Evolutionary conservation across 2,113 vertebrate species (phyloP).

Genomic region (Apodemus sylvaticus): DNA sequence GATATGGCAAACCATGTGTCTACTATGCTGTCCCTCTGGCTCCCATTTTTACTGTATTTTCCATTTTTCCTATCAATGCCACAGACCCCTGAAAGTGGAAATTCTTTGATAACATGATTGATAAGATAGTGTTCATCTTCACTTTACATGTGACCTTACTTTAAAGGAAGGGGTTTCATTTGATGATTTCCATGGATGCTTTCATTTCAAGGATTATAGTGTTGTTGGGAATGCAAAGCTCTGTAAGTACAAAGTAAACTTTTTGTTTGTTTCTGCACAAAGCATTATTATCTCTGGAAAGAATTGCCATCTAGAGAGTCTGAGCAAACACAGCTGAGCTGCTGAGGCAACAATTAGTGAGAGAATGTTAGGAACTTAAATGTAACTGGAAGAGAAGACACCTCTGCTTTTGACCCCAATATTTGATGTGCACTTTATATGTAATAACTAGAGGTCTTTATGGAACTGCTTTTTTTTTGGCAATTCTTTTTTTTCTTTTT

Average conservation of each 20-base stretch:
- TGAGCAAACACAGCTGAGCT: conserved; percentile 28
- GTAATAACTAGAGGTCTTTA: not conserved
- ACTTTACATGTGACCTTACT: not conserved
- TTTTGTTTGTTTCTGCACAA: not conserved
- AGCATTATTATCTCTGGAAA: conserved; percentile 13
- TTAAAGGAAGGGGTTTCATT: not conserved
- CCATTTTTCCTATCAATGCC: not conserved
- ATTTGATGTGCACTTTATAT: conserved; percentile 28
- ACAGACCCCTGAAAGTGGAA: not conserved
- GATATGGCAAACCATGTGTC: too few species aligned
- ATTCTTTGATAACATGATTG: not conserved
- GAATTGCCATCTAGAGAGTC: not conserved
- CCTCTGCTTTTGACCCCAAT: not conserved
- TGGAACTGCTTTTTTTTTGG: not conserved
- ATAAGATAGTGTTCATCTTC: not conserved
- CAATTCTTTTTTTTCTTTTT: too few species aligned
- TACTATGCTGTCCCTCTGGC: too few species aligned
- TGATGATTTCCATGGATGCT: not conserved
- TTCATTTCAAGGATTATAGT: conserved; percentile 1
- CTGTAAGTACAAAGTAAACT: conserved; percentile 55
- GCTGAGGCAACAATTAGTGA: conserved; percentile 50
- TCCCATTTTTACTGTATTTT: not conserved
- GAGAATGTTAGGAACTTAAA: not conserved
- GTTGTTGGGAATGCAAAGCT: not conserved
- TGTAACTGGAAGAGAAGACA: not conserved